Percentiles rank a stretch among this genome's conserved stretches.
Evolutionary conservation across 2,888 invertebrate genomes (phyloP).

Genomic region (Cerceris rybyensis): DNA sequence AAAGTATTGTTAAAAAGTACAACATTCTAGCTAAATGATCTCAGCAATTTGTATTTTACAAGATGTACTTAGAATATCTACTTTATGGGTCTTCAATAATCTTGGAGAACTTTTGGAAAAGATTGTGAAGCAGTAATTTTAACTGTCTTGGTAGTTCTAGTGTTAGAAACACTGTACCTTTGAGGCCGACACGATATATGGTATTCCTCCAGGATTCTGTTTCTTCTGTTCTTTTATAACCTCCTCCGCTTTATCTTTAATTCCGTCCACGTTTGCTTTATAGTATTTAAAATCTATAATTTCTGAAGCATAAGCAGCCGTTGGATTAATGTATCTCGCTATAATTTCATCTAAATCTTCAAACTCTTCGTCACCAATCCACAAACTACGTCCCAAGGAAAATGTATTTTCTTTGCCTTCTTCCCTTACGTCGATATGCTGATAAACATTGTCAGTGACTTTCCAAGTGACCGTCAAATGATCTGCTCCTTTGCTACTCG

Average conservation of each 20-base stretch:
- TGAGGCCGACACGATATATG: constrained; percentile 92
- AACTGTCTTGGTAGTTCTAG: too few relatives aligned
- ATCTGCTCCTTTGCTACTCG: constrained; percentile 98
- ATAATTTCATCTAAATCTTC: constrained; percentile 99
- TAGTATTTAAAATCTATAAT: constrained; percentile 96
- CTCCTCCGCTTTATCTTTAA: constrained; percentile 94
- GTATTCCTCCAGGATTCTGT: constrained; percentile 93
- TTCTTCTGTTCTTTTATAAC: constrained; percentile 93
- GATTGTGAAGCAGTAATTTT: too few relatives aligned
- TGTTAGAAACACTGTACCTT: too few relatives aligned
- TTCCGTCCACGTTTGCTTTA: constrained; percentile 89
- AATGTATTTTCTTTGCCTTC: constrained; percentile 98
- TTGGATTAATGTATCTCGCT: constrained; percentile 97
- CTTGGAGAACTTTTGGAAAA: too few relatives aligned
- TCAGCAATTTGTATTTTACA: too few relatives aligned
- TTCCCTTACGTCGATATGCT: constrained; percentile 98
- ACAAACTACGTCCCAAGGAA: constrained; percentile 93
- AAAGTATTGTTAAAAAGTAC: not conserved
- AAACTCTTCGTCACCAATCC: constrained; percentile 96
- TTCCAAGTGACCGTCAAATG: constrained; percentile 99
- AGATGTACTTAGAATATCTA: too few relatives aligned
- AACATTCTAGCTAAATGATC: not conserved
- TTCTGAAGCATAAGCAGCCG: constrained; percentile 97
- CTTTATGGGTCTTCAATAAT: too few relatives aligned
- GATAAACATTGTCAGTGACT: constrained; percentile 95